Evolutionary conservation across 2,797 vertebrate species (phyloP).

Genomic region (Acanthurus tractus): DNA sequence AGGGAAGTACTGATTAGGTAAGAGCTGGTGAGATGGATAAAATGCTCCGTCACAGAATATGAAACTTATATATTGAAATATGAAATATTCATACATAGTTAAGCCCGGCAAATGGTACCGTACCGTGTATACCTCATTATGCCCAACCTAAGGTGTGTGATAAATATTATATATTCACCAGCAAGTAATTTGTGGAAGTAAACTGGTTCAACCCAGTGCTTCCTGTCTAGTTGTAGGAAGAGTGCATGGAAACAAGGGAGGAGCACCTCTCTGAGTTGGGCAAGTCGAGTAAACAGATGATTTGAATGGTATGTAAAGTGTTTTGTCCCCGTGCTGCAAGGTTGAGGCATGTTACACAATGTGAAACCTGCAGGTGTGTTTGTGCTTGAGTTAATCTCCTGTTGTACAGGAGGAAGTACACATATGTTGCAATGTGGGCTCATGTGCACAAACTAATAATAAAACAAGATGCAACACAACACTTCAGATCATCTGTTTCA

Average conservation of each 20-base stretch:
- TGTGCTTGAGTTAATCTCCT: constrained; percentile 22
- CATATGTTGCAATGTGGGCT: constrained; percentile 15
- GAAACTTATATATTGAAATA: not conserved
- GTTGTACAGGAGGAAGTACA: constrained; percentile 29
- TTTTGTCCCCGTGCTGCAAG: constrained; percentile 49
- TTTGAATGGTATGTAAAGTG: constrained; percentile 76
- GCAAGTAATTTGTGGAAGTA: not conserved
- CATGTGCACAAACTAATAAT: not conserved
- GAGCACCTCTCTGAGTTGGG: constrained; percentile 6
- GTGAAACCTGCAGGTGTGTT: constrained; percentile 59
- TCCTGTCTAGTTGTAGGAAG: not conserved
- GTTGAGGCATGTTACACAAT: constrained; percentile 64
- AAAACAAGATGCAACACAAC: constrained; percentile 12
- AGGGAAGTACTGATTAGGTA: not conserved
- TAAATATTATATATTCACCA: not conserved
- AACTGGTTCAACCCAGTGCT: not conserved
- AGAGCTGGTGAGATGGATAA: not conserved
- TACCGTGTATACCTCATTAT: not conserved
- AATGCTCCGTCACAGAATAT: not conserved
- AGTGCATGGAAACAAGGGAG: constrained; percentile 38
- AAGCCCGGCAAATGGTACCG: not conserved
- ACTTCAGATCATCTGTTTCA: constrained; percentile 44
- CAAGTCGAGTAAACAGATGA: constrained; percentile 62
- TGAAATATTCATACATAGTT: not conserved
- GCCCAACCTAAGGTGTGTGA: not conserved